phyloP scores from a whole-genome alignment of 2,797 vertebrate genomes.

The Sebastes baramenuke region DNA sequence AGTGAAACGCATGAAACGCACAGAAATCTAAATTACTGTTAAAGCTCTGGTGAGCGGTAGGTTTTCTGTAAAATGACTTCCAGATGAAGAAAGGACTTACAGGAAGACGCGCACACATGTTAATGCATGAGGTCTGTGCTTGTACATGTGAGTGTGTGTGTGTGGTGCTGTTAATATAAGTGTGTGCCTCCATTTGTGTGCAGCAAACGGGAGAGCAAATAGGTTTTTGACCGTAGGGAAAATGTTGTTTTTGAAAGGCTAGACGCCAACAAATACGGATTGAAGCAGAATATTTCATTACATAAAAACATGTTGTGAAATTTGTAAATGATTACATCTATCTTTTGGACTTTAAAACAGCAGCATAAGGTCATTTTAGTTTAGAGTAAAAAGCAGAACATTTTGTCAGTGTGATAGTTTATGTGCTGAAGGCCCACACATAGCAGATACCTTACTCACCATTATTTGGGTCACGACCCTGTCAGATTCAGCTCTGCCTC shows the following conservation, averaged over 20 bases:
- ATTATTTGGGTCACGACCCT: conserved; percentile 40
- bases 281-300: too few relatives aligned
- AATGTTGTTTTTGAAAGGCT: too few relatives aligned
- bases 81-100: not conserved
- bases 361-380: not conserved
- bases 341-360: not conserved
- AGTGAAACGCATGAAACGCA: not conserved
- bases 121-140: not conserved
- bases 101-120: not conserved
- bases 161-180: not conserved
- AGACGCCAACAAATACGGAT: too few relatives aligned
- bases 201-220: too few relatives aligned
- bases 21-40: not conserved
- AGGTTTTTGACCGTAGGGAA: too few relatives aligned
- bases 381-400: not conserved
- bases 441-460: not conserved
- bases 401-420: not conserved
- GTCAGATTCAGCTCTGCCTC: conserved; percentile 41
- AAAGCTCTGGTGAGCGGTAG: not conserved
- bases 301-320: too few relatives aligned
- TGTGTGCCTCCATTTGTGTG: not conserved
- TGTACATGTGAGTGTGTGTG: not conserved
- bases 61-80: not conserved
- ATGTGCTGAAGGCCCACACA: conserved; percentile 30
- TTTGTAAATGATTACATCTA: too few relatives aligned